A percentile compares a stretch with the other conserved stretches of the same genome.
Conservation (phyloP, 1,140 invertebrate species). For the Coptotermes formosanus region DNA sequence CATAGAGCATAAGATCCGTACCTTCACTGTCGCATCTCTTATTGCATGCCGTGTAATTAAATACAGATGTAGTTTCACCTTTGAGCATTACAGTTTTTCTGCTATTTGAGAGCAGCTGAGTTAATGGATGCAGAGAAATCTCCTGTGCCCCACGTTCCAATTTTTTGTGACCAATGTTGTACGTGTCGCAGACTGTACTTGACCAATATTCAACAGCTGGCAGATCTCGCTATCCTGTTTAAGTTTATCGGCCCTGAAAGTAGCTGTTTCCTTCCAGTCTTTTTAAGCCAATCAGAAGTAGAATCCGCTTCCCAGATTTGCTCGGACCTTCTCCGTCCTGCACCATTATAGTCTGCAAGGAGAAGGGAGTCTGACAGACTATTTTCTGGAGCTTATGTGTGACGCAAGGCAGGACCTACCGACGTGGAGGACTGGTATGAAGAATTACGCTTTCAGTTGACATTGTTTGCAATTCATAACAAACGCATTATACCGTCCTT, state of each 20-base stretch:
- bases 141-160: too few species aligned
- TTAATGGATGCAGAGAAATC: too few species aligned
- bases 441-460: not conserved
- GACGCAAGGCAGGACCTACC: not conserved
- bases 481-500: too few species aligned
- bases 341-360: not conserved
- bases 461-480: not conserved
- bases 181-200: not conserved
- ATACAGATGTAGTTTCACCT: too few species aligned
- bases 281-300: not conserved
- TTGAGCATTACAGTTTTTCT: too few species aligned
- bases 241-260: not conserved
- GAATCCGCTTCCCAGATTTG: not conserved
- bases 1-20: too few species aligned
- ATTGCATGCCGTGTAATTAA: too few species aligned
- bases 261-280: not conserved
- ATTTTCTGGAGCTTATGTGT: not conserved
- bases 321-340: not conserved
- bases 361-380: not conserved
- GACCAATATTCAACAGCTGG: not conserved
- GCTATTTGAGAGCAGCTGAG: too few species aligned
- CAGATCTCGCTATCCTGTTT: not conserved
- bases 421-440: not conserved
- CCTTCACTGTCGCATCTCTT: too few species aligned
- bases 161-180: not conserved